Evolutionary conservation across 2,888 invertebrate species (phyloP).

Genomic region (Cryptocheilus praepositus): DNA sequence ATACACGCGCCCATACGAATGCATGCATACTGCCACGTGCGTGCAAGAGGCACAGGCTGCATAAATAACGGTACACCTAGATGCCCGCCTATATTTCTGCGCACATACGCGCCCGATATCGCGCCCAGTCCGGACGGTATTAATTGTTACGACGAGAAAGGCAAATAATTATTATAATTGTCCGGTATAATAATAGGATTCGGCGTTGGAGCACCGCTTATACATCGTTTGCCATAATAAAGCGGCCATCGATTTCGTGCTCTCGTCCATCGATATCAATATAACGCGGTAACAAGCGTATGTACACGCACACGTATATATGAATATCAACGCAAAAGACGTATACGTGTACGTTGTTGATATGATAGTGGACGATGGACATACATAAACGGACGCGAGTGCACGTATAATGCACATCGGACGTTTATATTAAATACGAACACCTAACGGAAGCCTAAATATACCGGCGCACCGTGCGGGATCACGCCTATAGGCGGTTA

Average conservation of each 20-base stretch:
- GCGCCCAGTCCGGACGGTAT: conserved; percentile 60
- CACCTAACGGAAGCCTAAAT: conserved; percentile 60
- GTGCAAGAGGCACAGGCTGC: conserved; percentile 14
- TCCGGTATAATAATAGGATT: conserved; percentile 71
- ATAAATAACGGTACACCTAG: too few species aligned
- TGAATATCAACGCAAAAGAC: conserved; percentile 9
- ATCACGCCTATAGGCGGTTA: conserved; percentile 58
- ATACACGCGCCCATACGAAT: conserved; percentile 20
- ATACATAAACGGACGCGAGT: conserved; percentile 6
- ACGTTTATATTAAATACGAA: conserved; percentile 57
- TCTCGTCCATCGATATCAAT: conserved; percentile 56
- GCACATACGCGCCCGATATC: conserved; percentile 55
- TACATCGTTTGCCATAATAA: conserved; percentile 60
- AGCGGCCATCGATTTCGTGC: conserved; percentile 58
- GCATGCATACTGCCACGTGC: conserved; percentile 33
- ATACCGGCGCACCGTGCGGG: conserved; percentile 56
- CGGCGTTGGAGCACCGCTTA: conserved; percentile 57
- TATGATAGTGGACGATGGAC: neutral
- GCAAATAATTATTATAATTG: conserved; percentile 74
- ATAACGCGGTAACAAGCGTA: conserved; percentile 17
- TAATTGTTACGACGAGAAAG: conserved; percentile 73
- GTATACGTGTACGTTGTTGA: neutral
- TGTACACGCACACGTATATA: conserved; percentile 27
- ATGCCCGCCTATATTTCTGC: conserved; percentile 14
- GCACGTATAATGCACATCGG: conserved; percentile 50